phyloP scores from a whole-genome alignment of 2,797 vertebrate species.

The Spizella passerina region DNA sequence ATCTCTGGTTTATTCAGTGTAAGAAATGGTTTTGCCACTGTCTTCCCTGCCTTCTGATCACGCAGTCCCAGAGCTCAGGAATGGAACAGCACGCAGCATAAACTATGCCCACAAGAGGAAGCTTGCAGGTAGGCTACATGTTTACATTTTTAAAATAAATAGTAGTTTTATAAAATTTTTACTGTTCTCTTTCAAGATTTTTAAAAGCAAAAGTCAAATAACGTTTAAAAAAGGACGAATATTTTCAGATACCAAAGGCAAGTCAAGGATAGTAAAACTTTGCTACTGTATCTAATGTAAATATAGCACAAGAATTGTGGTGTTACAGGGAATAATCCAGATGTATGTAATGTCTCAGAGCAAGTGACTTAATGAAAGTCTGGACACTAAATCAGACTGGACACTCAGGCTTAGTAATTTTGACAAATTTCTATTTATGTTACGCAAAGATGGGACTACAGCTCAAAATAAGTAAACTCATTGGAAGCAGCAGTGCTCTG shows the following conservation, averaged over 20 bases:
- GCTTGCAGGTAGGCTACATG: background rate
- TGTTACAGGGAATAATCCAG: background rate
- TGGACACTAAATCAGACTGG: background rate
- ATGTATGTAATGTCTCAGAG: background rate
- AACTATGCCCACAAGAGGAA: background rate
- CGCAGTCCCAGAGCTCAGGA: background rate
- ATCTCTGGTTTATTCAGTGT: background rate
- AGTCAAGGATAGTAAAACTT: background rate
- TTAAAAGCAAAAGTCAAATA: background rate
- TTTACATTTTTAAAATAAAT: background rate
- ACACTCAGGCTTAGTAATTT: background rate
- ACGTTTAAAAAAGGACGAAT: background rate
- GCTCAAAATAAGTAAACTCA: background rate
- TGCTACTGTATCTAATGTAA: background rate
- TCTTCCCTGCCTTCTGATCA: background rate
- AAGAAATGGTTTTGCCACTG: background rate
- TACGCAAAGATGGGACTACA: background rate
- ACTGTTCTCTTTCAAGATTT: background rate
- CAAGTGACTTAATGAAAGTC: background rate
- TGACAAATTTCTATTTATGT: background rate
- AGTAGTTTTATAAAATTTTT: background rate
- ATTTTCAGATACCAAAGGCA: background rate
- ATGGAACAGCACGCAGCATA: background rate
- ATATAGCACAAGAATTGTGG: background rate
- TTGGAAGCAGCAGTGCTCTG: background rate